These are phyloP conservation scores for Ammodytes dubius DNA, from an alignment of 2,113 vertebrate genomes.

Conservation along the genomic window DNA sequence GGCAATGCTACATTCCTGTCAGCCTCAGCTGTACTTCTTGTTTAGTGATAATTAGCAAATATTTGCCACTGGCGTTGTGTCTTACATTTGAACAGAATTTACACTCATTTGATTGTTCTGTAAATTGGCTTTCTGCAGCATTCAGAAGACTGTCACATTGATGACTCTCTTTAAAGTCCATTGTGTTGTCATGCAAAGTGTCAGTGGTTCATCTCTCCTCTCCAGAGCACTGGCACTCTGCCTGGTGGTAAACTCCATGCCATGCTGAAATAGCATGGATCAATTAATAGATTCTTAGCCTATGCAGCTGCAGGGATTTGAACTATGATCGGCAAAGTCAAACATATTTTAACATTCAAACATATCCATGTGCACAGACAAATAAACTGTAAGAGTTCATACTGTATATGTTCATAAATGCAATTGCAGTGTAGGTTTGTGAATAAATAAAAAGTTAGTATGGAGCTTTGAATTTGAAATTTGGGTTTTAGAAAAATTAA, in stretches of 20 bases:
- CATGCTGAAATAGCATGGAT: constrained; percentile 43
- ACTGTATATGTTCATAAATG: constrained; percentile 36
- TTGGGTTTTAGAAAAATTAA: no score
- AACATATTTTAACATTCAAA: constrained; percentile 14
- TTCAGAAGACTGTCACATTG: constrained; percentile 5
- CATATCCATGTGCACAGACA: constrained; percentile 31
- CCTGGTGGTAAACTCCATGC: constrained; percentile 55
- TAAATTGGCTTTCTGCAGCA: constrained; percentile 4
- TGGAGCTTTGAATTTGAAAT: no score
- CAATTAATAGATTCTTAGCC: constrained; percentile 61
- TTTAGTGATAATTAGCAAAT: not conserved
- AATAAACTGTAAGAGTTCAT: constrained; percentile 7
- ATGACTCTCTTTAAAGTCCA: not conserved
- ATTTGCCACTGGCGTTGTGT: no score
- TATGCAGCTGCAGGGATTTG: constrained; percentile 44
- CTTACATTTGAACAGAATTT: constrained; percentile 8
- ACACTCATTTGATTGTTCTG: not conserved
- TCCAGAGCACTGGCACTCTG: constrained; percentile 44
- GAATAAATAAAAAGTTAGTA: not conserved
- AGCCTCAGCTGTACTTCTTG: no score
- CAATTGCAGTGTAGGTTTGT: not conserved
- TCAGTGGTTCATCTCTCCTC: constrained; percentile 25
- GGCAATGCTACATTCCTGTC: no score
- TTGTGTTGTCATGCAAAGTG: constrained; percentile 2
- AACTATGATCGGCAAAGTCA: constrained; percentile 22